phyloP scores from a whole-genome alignment of 2,113 vertebrate species.

The Tragulus kanchil region DNA sequence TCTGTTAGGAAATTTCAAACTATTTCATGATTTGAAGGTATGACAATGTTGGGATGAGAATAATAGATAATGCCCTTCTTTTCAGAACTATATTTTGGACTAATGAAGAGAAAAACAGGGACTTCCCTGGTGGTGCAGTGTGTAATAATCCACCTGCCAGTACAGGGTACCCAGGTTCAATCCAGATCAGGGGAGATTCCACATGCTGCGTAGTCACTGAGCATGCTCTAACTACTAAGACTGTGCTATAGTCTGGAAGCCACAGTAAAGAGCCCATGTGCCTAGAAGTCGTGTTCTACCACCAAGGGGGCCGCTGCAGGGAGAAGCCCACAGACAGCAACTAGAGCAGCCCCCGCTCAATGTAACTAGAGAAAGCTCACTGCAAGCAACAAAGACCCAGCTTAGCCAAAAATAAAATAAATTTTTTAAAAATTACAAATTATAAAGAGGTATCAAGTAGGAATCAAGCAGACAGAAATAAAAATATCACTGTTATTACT shows the following conservation, averaged over 20 bases:
- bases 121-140: neutral
- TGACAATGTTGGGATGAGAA: neutral
- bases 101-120: neutral
- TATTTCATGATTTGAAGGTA: neutral
- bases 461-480: slow-evolving; percentile 11
- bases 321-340: neutral
- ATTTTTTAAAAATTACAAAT: neutral
- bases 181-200: neutral
- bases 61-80: neutral
- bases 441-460: neutral
- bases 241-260: neutral
- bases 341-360: neutral
- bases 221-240: neutral
- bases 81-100: neutral
- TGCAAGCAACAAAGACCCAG: neutral
- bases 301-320: neutral
- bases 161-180: neutral
- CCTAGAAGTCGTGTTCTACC: neutral
- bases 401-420: neutral
- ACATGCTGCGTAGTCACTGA: neutral
- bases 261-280: neutral
- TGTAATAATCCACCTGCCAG: neutral
- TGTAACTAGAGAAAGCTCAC: neutral
- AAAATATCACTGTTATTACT: neutral
- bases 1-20: neutral